A percentile compares a stretch with the other conserved stretches of the same genome.
These are phyloP conservation scores for Hypanus sabinus DNA, from an alignment of 2,113 vertebrate species.

Conservation along the genomic window DNA sequence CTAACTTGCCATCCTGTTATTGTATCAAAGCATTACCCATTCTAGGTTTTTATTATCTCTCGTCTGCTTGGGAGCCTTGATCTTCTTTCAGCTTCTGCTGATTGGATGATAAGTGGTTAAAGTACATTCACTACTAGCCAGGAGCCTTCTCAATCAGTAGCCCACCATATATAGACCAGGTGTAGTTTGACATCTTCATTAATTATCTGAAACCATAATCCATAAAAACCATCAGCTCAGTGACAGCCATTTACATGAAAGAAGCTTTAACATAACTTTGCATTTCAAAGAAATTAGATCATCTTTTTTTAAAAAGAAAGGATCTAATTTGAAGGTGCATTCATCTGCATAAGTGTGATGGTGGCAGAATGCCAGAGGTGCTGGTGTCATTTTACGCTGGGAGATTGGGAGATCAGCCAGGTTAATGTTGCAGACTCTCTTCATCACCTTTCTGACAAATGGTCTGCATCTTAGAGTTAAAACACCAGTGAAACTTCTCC, in stretches of 20 bases:
- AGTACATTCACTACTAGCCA: not conserved
- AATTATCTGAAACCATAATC: conserved; percentile 28
- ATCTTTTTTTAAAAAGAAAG: conserved; percentile 3
- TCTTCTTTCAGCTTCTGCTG: not conserved
- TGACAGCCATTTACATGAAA: conserved; percentile 29
- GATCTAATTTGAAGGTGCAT: conserved; percentile 29
- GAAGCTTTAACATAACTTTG: conserved; percentile 35
- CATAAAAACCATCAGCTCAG: conserved; percentile 11
- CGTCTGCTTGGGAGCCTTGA: not conserved
- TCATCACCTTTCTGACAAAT: not conserved
- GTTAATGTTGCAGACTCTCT: not conserved
- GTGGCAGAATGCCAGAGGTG: not conserved
- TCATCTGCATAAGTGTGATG: conserved; percentile 2
- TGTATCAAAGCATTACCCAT: not conserved
- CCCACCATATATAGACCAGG: conserved; percentile 4
- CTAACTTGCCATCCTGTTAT: not conserved
- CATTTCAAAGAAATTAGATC: conserved; percentile 31
- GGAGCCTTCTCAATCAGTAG: not conserved
- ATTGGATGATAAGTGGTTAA: conserved; percentile 15
- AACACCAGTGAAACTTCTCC: not conserved
- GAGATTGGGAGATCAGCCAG: not conserved
- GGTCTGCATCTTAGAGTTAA: not conserved
- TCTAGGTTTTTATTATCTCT: not conserved
- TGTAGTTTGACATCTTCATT: conserved; percentile 32
- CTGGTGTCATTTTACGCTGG: not conserved